A percentile compares a stretch with the other conserved stretches of the same genome.
phyloP scores from a whole-genome alignment of 2,888 invertebrate species.

The Machimus atricapillus region DNA sequence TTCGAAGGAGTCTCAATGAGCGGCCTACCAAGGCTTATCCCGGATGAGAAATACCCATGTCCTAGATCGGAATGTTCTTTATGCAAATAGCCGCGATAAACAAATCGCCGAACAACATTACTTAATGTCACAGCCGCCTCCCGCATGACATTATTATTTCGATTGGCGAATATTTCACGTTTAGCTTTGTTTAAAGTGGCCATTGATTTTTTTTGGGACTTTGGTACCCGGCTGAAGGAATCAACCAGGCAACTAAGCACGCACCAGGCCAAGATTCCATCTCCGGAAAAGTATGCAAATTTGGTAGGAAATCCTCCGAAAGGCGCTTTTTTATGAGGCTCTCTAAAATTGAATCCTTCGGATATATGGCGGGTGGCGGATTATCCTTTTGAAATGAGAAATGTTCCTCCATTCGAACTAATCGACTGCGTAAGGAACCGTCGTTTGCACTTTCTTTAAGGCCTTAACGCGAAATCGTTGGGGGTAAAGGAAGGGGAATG shows the following conservation, averaged over 20 bases:
- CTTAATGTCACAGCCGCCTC: not conserved
- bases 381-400: slow-evolving; percentile 3
- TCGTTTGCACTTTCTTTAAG: slow-evolving; percentile 4
- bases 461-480: not conserved
- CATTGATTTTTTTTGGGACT: not conserved
- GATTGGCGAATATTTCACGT: not conserved
- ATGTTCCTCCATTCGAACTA: slow-evolving; percentile 7
- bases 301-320: not conserved
- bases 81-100: not conserved
- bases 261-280: not conserved
- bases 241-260: not conserved
- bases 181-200: not conserved
- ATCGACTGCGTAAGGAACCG: slow-evolving; percentile 1
- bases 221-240: not conserved
- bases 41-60: not conserved
- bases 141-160: not conserved
- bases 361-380: slow-evolving; percentile 1
- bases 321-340: not conserved
- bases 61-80: not conserved
- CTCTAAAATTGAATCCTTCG: slow-evolving; percentile 17
- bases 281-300: not conserved
- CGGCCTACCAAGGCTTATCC: not conserved
- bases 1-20: not conserved
- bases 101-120: not conserved
- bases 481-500: not conserved